Base-by-base conservation (phyloP, 2,113 vertebrate species). In the Scalopus aquaticus region DNA sequence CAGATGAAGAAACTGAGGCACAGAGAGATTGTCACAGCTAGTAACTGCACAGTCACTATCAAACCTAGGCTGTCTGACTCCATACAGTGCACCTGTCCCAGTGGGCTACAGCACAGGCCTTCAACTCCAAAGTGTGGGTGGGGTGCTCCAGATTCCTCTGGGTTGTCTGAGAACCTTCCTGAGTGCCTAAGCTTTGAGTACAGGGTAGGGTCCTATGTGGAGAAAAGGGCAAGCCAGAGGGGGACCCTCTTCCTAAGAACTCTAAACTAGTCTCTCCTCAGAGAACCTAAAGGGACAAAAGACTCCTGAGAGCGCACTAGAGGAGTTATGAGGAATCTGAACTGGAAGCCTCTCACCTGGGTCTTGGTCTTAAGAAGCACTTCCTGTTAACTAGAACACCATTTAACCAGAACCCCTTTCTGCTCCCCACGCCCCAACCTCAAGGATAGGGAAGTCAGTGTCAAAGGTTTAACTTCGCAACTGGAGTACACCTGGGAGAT, bases 1-100 rank as follows among this genome's bases (percentile, higher is more conserved):
- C 46, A 95, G 85, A 58, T 65, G 37, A 74, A 56, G 80, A 90
- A 90, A 96, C 13, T 60, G 60, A 91, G 78, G 42, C 39, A 90
- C 32, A 69, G 16, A 74, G 49, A 37, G 58, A 80, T 0, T 64
- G 37, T 22, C 54, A 88, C 20, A 62, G 76, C 24, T 82, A 32
- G 54, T 49, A 69, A 81, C 32, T 54, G 17, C 39, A 67, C 2
- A 51, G 74, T 15, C 5, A 76, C 28, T 42, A 32, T 77, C 62
- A 78, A 69, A 94, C 30, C 67, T 44, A 37, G 42, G 24, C 44
- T 58, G 9, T 37, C 5, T 72, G 28, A 60, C 15, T 62, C 51
- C 54, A 89, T 19, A 62, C 9, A 22, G 54, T 4, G 3, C 32
- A 37, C 6, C 32, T 44, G 12, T 3, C 35, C 39, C n/a, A 20